Percentiles rank a stretch among this genome's conserved stretches.
These are phyloP conservation scores for Erynnis tages DNA, from an alignment of 2,888 invertebrate genomes.

Conservation along the genomic window DNA sequence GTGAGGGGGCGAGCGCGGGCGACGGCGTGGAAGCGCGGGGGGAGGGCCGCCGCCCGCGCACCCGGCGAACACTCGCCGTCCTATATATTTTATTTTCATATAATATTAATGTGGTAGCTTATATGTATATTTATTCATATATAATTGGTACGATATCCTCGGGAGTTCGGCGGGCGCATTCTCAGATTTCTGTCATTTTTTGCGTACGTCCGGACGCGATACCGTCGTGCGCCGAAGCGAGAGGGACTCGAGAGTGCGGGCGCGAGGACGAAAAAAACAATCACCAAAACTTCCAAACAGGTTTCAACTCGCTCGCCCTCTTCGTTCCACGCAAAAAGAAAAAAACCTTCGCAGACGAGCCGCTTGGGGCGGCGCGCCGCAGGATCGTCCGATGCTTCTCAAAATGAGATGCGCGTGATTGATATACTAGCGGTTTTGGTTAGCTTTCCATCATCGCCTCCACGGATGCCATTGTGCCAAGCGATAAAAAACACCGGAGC, in stretches of 20 bases:
- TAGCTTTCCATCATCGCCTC: slow-evolving; percentile 41
- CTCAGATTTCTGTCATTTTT: slow-evolving; percentile 57
- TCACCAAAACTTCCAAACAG: slow-evolving; percentile 73
- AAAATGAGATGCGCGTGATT: slow-evolving; percentile 54
- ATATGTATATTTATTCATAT: slow-evolving; percentile 56
- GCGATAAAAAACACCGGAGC: slow-evolving; percentile 28
- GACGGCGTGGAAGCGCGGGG: slow-evolving; percentile 58
- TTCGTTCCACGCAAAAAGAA: slow-evolving; percentile 68
- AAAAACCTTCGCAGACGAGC: slow-evolving; percentile 60
- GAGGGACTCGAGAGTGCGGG: slow-evolving; percentile 48
- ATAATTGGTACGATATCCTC: slow-evolving; percentile 54
- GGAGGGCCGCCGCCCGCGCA: slow-evolving; percentile 44
- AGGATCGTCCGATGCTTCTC: slow-evolving; percentile 50
- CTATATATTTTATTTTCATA: slow-evolving; percentile 55
- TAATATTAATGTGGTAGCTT: slow-evolving; percentile 44
- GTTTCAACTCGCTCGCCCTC: slow-evolving; percentile 67
- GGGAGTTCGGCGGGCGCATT: slow-evolving; percentile 63
- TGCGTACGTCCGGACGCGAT: slow-evolving; percentile 54
- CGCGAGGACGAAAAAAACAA: slow-evolving; percentile 70
- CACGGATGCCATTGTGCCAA: slow-evolving; percentile 39
- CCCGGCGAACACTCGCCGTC: slow-evolving; percentile 43
- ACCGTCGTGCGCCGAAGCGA: slow-evolving; percentile 48
- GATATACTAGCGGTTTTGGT: slow-evolving; percentile 50
- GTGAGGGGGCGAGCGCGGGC: slow-evolving; percentile 47
- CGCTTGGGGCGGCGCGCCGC: slow-evolving; percentile 47